These are phyloP conservation scores for Baryphthengus martii DNA, from an alignment of 2,113 vertebrate species.

Conservation along the genomic window DNA sequence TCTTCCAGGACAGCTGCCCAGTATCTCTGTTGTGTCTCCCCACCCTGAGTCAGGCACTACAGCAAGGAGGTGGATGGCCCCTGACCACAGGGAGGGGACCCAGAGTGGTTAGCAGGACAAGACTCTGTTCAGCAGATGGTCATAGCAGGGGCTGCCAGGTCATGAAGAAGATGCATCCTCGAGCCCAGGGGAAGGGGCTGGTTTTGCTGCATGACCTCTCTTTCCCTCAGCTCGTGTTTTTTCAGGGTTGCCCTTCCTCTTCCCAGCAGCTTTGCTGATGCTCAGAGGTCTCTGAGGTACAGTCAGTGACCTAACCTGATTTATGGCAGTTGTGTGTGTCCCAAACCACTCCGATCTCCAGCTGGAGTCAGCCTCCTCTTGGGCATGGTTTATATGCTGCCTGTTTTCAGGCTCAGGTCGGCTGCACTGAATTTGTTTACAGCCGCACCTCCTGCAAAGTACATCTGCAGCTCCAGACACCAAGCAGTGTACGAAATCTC, in stretches of 20 bases:
- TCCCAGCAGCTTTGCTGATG: background rate
- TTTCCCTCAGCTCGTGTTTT: background rate
- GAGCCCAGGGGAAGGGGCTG: background rate
- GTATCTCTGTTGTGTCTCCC: background rate
- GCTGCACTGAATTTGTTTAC: background rate
- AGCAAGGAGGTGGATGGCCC: background rate
- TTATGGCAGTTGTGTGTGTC: background rate
- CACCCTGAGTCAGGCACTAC: background rate
- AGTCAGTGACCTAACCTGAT: background rate
- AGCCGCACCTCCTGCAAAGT: background rate
- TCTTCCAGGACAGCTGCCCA: background rate
- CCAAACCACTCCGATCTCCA: background rate
- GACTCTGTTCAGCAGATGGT: background rate
- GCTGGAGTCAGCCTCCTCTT: background rate
- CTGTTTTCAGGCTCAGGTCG: background rate
- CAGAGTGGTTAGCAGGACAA: background rate
- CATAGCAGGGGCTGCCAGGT: background rate
- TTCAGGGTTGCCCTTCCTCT: background rate
- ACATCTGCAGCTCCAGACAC: background rate
- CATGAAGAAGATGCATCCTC: too few species aligned
- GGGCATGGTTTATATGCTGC: too few species aligned
- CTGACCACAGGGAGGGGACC: background rate
- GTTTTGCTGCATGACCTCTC: background rate
- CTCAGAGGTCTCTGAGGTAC: background rate
- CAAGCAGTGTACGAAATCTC: rapidly evolving